Base-by-base conservation (phyloP, 1,140 invertebrate genomes). In the Amyelois transitella region DNA sequence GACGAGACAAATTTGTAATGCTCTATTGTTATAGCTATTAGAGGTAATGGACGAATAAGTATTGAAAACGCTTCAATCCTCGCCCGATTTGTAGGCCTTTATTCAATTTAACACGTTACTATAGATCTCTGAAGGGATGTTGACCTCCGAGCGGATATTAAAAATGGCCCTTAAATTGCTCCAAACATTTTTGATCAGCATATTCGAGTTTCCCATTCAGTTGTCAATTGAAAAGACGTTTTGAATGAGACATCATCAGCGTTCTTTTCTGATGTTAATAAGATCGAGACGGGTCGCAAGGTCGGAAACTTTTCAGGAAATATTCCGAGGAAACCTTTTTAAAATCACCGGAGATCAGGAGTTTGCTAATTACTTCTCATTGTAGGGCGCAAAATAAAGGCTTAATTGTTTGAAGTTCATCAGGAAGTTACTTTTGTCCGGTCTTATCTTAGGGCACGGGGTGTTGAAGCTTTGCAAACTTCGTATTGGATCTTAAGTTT, bases 11-110 rank as follows among this genome's bases (percentile, higher is more conserved):
- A 83, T 85, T 69, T 82, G 80, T 85, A 75, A 85, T 80, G 74
- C 66, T 70, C 81, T 82, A 83, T 86, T 86, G 83, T 86, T 69
- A 72, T 64, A 72, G 68, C 80, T 64, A 86, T 84, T 86, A 83
- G 64, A 72, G 56, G 61, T 82, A 86, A 86, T 83, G 75, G 81
- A 69, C 77, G 77, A 85, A 83, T 81, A 72, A 81, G 80, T 83
- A 85, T 85, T 85, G 83, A 82, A 81, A 82, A 77, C 76, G 80
- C 72, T 79, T 81, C 19, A 48, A 19, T 48, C 12, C 7, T 12
- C 19, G 12, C 18, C 45, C 45, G 20, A 71, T 61, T 66, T 48
- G 54, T 66, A 66, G 72, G 76, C 73, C 69, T 79, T 81, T 76
- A 82, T 86, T 77, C 72, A 86, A 84, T 86, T 83, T 75, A 73